phyloP scores from a whole-genome alignment of 2,113 vertebrate species.

The Dascyllus trimaculatus region DNA sequence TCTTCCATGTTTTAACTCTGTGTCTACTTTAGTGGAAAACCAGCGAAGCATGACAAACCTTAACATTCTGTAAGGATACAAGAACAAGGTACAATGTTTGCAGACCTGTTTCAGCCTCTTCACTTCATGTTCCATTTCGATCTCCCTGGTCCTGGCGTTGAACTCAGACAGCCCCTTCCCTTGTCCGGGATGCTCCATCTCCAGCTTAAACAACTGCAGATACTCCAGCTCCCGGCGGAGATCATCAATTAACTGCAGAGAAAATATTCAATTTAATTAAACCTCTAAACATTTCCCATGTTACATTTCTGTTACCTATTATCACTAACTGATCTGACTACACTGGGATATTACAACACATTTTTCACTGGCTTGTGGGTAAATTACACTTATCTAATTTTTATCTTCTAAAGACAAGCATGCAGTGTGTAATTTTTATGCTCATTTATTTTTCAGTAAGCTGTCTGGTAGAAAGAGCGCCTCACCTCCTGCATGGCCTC shows the following conservation, averaged over 20 bases:
- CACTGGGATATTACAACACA: not conserved
- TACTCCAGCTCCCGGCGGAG: slow-evolving; percentile 94
- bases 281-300: not conserved
- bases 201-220: slow-evolving; percentile 94
- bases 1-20: too few relatives aligned
- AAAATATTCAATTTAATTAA: not conserved
- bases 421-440: too few relatives aligned
- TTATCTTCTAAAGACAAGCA: too few relatives aligned
- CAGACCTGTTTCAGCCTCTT: slow-evolving; percentile 94
- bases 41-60: too few relatives aligned
- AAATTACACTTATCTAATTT: not conserved
- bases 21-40: not conserved
- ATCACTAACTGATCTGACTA: not conserved
- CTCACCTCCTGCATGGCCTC: slow-evolving; percentile 96
- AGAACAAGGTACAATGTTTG: not conserved
- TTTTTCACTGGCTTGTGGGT: too few relatives aligned
- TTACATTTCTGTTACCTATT: not conserved
- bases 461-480: too few relatives aligned
- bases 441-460: not conserved
- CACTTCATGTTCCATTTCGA: slow-evolving; percentile 95
- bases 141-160: slow-evolving; percentile 90
- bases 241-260: slow-evolving; percentile 93
- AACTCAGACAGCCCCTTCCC: slow-evolving; percentile 88
- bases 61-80: too few relatives aligned
- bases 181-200: slow-evolving; percentile 91